Evolutionary conservation across 2,888 invertebrate species (phyloP), one percentile per base, ranked within the genome.

Genomic region (Oscheius sp.): DNA sequence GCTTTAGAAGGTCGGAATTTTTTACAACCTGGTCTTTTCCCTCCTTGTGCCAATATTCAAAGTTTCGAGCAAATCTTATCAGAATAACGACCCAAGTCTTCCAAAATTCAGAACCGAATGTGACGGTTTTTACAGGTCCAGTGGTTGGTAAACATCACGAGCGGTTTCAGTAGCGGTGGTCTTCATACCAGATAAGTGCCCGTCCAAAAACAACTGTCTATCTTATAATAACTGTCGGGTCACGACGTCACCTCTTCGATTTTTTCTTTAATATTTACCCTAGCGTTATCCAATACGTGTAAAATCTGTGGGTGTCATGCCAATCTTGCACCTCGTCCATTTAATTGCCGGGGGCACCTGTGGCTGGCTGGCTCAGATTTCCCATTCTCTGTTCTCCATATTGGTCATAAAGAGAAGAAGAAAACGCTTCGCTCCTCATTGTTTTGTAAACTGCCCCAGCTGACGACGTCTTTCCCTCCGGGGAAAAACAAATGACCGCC

Each of bases 371-470:
- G 61, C 61, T 61, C 61, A 61, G 41, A 43, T 61, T 59, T 43
- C 61, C 41, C 29, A 58, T 5, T 16, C 29, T 29, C n/a, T 13
- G 21, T 9, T 9, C 12, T 23, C 61, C 61, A 61, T 43, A 61
- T 43, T 43, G 61, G 61, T 43, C 41, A 41, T 29, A 58, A 29
- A 58, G 58, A 55, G 55, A 21, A 49, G 21, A 16, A 49, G 49
- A 3, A 3, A 18, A 9, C 23, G 2, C 3, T 21, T 55, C 25
- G 23, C 55, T 13, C 55, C 13, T 3, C 21, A 21, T 55, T 61
- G 61, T 61, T 61, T 61, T 61, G 61, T 61, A 61, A 61, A 61
- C 61, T 61, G 45, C 35, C 35, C 61, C 43, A 61, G 43, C 41
- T 58, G 58, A 27, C 58, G 49, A 49, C n/a, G 16, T 49, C 49